Percentiles rank a stretch among this genome's conserved stretches.
These are phyloP conservation scores for Antheraea pernyi DNA, from an alignment of 1,140 invertebrate genomes.

Conservation along the genomic window DNA sequence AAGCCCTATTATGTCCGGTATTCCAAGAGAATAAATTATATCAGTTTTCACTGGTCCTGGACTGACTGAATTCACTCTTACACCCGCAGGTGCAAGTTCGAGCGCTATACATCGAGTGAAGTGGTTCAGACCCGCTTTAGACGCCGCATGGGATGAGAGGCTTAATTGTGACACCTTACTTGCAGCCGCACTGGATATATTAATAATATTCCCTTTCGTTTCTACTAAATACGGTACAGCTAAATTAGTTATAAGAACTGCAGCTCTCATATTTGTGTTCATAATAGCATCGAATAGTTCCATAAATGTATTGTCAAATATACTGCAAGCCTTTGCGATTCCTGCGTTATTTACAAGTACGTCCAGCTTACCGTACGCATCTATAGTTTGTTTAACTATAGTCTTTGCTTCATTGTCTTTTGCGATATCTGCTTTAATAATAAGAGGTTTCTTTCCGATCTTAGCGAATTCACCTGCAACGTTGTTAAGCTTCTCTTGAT, in stretches of 20 bases:
- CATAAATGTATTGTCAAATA: neutral
- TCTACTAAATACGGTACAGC: too few relatives aligned
- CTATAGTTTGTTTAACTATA: neutral
- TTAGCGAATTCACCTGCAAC: neutral
- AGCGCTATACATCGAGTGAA: conserved; percentile 3
- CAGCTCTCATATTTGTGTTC: neutral
- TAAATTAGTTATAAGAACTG: too few relatives aligned
- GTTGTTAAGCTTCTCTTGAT: too few relatives aligned
- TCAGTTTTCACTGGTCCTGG: conserved; percentile 83
- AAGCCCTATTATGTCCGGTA: neutral
- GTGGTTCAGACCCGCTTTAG: too few relatives aligned
- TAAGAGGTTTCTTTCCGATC: neutral
- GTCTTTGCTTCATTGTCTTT: neutral
- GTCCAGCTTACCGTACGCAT: neutral
- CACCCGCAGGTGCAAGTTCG: conserved; percentile 61
- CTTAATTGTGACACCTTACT: too few relatives aligned
- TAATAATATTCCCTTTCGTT: neutral
- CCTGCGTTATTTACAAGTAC: neutral
- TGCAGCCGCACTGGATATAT: too few relatives aligned
- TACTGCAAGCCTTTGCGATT: neutral
- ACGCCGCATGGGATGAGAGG: too few relatives aligned
- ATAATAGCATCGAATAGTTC: neutral
- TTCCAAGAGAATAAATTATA: conserved; percentile 70
- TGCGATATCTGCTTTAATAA: neutral
- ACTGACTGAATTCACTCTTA: conserved; percentile 84